These are phyloP conservation scores for Panthera leo DNA, from an alignment of 2,113 vertebrate genomes.

Conservation along the genomic window DNA sequence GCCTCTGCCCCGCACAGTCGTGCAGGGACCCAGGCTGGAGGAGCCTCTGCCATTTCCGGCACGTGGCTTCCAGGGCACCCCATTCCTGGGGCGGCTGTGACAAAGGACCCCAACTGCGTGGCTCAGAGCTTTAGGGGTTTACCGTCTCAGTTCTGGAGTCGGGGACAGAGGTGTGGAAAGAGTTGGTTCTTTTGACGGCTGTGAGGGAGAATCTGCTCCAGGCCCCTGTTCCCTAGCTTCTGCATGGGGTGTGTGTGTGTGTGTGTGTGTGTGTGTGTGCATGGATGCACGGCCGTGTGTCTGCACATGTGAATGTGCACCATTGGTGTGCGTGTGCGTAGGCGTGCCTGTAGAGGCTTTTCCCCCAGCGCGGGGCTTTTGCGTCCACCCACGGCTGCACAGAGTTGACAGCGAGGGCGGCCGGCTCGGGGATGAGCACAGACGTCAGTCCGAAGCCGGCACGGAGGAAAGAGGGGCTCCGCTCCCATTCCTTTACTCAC, in stretches of 20 bases:
- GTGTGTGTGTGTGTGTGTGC: no score
- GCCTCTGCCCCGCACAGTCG: rapidly evolving
- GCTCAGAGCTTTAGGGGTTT: background rate
- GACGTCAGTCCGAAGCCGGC: background rate
- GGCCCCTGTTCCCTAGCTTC: background rate
- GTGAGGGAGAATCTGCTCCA: background rate
- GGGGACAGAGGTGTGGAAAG: rapidly evolving
- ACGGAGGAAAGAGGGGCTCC: background rate
- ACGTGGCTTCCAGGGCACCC: background rate
- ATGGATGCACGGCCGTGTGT: no score
- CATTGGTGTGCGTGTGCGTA: background rate
- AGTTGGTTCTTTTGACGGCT: background rate
- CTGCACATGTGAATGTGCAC: no score
- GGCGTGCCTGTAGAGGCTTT: rapidly evolving
- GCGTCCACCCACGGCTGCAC: rapidly evolving
- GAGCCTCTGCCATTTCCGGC: no score
- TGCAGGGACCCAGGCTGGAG: background rate
- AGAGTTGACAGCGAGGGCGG: rapidly evolving
- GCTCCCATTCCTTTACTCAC: background rate
- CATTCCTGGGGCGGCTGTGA: rapidly evolving
- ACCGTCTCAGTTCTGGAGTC: background rate
- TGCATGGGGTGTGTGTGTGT: background rate
- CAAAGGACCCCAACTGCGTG: background rate
- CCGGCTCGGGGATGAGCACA: rapidly evolving
- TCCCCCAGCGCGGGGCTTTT: background rate